Conservation (phyloP, 2,888 invertebrate genomes). For the Folsomia candida region DNA sequence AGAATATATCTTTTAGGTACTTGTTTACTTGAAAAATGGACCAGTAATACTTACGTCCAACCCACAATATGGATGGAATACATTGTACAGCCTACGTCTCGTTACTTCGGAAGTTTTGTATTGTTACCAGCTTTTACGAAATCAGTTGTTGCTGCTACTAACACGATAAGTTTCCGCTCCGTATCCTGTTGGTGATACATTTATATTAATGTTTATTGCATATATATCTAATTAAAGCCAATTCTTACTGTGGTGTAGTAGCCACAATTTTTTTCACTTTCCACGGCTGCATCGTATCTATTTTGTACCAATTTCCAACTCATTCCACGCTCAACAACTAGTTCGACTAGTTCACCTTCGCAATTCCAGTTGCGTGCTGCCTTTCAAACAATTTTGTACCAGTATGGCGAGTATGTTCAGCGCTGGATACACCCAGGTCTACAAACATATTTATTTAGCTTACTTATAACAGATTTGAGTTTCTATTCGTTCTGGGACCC, state of each 20-base stretch:
- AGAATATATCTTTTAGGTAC: no score
- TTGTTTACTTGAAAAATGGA: conserved; percentile 57
- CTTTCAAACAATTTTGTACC: conserved; percentile 79
- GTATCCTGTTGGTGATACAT: no score
- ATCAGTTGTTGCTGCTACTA: no score
- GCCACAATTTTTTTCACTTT: conserved; percentile 75
- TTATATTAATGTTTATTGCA: no score
- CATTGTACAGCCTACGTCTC: conserved; percentile 53
- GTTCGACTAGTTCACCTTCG: conserved; percentile 91
- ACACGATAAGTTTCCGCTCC: no score
- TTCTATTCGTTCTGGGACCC: no score
- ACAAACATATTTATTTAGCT: background rate
- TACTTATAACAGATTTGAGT: background rate
- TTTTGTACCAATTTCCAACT: conserved; percentile 85
- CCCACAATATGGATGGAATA: conserved; percentile 87
- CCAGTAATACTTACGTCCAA: conserved; percentile 51
- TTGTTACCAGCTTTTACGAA: conserved; percentile 68
- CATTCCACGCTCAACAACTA: conserved; percentile 90
- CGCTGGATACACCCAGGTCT: conserved; percentile 61
- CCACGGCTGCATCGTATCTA: conserved; percentile 70
- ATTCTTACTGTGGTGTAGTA: conserved; percentile 94
- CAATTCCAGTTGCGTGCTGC: conserved; percentile 84
- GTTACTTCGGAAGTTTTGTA: conserved; percentile 77
- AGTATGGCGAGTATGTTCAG: conserved; percentile 67
- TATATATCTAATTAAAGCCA: no score